phyloP scores from a whole-genome alignment of 1,140 invertebrate genomes.

The Calosoma granatense region DNA sequence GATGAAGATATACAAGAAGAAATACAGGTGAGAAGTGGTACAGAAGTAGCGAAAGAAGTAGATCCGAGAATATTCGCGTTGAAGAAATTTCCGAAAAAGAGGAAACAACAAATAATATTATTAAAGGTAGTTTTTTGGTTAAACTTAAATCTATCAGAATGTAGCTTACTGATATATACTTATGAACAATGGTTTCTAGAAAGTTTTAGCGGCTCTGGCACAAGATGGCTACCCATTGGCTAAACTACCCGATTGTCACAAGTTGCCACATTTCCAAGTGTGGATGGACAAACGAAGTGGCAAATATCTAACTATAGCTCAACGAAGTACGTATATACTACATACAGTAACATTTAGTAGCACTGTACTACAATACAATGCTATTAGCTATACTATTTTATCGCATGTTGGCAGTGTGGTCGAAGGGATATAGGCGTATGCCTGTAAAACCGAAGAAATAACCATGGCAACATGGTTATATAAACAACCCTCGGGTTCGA shows the following conservation, averaged over 20 bases:
- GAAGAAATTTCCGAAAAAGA: slow-evolving; percentile 17
- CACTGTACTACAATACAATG: neutral
- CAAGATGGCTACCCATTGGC: slow-evolving; percentile 30
- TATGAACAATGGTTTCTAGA: no score
- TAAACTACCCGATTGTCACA: slow-evolving; percentile 26
- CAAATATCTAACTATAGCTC: slow-evolving; percentile 21
- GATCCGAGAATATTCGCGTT: slow-evolving; percentile 24
- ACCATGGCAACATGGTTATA: no score
- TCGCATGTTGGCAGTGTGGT: no score
- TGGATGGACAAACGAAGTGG: slow-evolving; percentile 26
- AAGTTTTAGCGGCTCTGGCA: slow-evolving; percentile 21
- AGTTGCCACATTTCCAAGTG: slow-evolving; percentile 27
- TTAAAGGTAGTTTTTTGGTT: slow-evolving; percentile 18
- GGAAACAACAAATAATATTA: slow-evolving; percentile 18
- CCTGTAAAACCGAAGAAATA: no score
- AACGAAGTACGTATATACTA: slow-evolving; percentile 21
- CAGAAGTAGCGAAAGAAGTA: neutral
- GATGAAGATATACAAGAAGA: slow-evolving; percentile 9
- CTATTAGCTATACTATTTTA: no score
- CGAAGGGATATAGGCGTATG: no score
- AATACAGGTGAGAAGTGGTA: neutral
- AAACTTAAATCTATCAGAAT: no score
- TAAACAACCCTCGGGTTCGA: no score
- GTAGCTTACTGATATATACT: no score
- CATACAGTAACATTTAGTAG: neutral